Evolutionary conservation across 2,113 vertebrate species (phyloP).

Genomic region (Empidonax traillii): DNA sequence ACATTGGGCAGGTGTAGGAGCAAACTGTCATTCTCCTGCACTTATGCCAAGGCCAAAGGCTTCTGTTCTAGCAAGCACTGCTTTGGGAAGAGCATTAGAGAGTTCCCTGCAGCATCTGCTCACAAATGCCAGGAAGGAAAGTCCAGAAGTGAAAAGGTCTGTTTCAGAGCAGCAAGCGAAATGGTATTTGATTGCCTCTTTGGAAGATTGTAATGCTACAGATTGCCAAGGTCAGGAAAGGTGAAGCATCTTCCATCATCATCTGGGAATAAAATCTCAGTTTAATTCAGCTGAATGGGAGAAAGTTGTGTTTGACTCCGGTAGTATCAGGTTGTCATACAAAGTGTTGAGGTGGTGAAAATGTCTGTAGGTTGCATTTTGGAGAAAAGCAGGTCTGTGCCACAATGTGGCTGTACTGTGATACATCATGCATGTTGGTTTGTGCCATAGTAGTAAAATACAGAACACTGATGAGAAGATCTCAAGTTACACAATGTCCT

Average conservation of each 20-base stretch:
- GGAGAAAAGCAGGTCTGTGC: not conserved
- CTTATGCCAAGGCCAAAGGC: not conserved
- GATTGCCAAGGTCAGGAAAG: not conserved
- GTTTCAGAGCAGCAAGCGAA: not conserved
- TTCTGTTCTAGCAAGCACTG: not conserved
- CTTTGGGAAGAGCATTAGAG: not conserved
- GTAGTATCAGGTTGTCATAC: not conserved
- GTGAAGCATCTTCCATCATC: not conserved
- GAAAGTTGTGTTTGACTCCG: not conserved
- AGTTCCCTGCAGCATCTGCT: slow-evolving; percentile 7
- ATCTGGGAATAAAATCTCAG: not conserved
- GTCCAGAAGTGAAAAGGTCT: not conserved
- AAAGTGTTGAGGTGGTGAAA: not conserved
- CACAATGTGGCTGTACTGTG: not conserved
- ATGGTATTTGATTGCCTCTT: not conserved
- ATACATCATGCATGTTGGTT: fast-evolving
- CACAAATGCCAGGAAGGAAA: not conserved
- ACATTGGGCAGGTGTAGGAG: not conserved
- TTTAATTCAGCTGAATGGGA: not conserved
- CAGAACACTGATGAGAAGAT: not conserved
- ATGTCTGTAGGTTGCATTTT: not conserved
- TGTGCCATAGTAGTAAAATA: not conserved
- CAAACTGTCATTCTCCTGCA: not conserved
- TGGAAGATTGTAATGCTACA: not conserved
- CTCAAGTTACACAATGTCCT: not conserved